Evolutionary conservation across 2,113 vertebrate species (phyloP).

Genomic region (Nothocercus nigrocapillus): DNA sequence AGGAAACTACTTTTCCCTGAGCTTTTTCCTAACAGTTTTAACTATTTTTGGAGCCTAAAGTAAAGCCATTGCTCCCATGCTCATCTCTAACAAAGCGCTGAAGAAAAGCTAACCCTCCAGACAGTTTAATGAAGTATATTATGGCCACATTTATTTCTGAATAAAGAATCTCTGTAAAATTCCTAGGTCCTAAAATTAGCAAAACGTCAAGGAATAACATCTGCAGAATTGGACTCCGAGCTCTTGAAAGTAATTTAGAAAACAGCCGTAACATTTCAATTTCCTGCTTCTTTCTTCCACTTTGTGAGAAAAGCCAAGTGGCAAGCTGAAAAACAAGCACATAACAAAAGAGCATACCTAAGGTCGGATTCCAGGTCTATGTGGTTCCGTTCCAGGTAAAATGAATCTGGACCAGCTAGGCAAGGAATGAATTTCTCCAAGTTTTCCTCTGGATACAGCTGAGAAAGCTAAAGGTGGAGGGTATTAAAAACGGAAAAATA

Average conservation of each 20-base stretch:
- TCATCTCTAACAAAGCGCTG: not conserved
- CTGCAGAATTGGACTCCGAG: not conserved
- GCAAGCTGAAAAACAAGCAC: not conserved
- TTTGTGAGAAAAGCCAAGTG: not conserved
- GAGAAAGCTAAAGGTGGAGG: conserved; percentile 74
- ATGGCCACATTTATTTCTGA: conserved; percentile 14
- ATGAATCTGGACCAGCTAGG: conserved; percentile 78
- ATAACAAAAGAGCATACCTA: conserved; percentile 72
- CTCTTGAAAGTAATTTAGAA: not conserved
- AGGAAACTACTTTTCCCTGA: not conserved
- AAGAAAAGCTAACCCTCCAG: not conserved
- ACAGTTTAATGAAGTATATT: conserved; percentile 21
- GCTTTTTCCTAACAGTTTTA: not conserved
- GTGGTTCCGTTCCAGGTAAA: conserved; percentile 81
- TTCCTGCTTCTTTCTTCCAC: not conserved
- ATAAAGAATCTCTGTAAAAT: conserved; percentile 15
- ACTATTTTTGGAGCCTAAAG: not conserved
- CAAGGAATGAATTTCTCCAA: conserved; percentile 84
- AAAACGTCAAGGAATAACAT: not conserved
- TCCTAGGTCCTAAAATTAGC: not conserved
- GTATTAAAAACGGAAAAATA: not conserved
- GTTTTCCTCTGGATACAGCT: conserved; percentile 84
- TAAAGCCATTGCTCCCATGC: conserved; percentile 18
- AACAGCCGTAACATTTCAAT: not conserved
- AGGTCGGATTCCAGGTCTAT: conserved; percentile 82